A percentile compares a stretch with the other conserved stretches of the same genome.
These are phyloP conservation scores for Trinorchestia longiramus DNA, from an alignment of 1,140 invertebrate species.

Conservation along the genomic window DNA sequence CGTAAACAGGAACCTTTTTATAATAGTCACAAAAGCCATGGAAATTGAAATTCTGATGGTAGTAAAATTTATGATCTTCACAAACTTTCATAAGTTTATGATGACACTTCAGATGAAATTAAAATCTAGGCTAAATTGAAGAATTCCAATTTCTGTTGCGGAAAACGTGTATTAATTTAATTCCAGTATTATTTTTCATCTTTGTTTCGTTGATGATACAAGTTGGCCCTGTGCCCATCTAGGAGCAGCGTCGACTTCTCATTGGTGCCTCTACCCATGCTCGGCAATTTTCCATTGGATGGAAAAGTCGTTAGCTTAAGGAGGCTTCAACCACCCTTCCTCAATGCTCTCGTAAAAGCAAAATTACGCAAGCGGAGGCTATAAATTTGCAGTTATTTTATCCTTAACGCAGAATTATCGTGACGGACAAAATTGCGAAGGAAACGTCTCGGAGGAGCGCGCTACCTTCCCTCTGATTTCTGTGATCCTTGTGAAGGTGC, in stretches of 20 bases:
- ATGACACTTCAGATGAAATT: background rate
- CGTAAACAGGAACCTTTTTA: too few relatives aligned
- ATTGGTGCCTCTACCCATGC: background rate
- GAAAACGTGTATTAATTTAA: background rate
- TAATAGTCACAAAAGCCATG: too few relatives aligned
- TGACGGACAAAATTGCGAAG: conserved; percentile 1
- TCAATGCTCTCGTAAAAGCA: conserved; percentile 42
- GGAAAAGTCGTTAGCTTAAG: conserved; percentile 12
- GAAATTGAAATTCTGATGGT: too few relatives aligned
- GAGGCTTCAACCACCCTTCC: conserved; percentile 29
- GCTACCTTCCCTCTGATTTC: too few relatives aligned
- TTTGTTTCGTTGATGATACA: background rate
- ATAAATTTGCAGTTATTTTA: conserved; percentile 48
- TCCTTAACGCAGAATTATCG: conserved; percentile 41
- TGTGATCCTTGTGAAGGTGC: too few relatives aligned
- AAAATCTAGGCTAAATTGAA: background rate
- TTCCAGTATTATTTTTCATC: background rate
- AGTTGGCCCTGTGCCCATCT: background rate
- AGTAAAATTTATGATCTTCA: background rate
- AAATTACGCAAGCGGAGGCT: conserved; percentile 26
- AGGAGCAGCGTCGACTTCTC: background rate
- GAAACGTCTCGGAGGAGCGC: background rate
- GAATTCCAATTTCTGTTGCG: background rate
- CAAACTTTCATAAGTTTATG: background rate
- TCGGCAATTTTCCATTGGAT: conserved; percentile 9